Conservation (phyloP, 2,797 vertebrate genomes). For the Mergus octosetaceus region DNA sequence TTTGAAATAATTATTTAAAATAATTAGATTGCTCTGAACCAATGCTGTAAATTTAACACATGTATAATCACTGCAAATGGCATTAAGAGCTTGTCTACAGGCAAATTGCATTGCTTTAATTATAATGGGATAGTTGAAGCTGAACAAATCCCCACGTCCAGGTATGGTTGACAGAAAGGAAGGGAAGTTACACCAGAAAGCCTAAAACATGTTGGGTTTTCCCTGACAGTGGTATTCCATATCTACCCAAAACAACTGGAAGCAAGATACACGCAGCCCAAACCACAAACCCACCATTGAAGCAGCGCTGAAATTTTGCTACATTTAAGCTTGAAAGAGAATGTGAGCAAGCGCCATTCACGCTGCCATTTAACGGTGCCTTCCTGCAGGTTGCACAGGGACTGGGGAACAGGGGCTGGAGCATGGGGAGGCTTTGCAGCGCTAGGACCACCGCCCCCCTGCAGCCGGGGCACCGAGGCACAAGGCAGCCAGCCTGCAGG, state of each 20-base stretch:
- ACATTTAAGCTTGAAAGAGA: neutral
- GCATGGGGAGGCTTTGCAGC: neutral
- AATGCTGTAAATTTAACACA: constrained; percentile 12
- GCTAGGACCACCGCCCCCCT: rapidly evolving
- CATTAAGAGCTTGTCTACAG: constrained; percentile 57
- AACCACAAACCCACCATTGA: neutral
- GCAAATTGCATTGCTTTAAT: constrained; percentile 47
- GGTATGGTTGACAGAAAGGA: neutral
- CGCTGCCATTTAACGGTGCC: rapidly evolving
- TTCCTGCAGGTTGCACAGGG: neutral
- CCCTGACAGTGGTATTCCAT: neutral
- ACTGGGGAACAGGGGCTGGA: neutral
- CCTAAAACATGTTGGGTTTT: neutral
- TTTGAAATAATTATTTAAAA: constrained; percentile 18
- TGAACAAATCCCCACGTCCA: neutral
- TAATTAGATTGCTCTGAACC: neutral
- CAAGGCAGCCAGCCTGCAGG: neutral
- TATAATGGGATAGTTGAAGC: constrained; percentile 36
- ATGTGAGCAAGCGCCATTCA: neutral
- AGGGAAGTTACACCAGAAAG: neutral
- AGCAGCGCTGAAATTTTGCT: neutral
- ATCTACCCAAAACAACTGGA: neutral
- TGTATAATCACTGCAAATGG: constrained; percentile 37
- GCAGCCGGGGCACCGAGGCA: neutral
- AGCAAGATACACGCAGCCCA: neutral